Evolutionary conservation across 64 coral and sea anemone genomes (phyloP).

Genomic region (Pachyseris speciosa): DNA sequence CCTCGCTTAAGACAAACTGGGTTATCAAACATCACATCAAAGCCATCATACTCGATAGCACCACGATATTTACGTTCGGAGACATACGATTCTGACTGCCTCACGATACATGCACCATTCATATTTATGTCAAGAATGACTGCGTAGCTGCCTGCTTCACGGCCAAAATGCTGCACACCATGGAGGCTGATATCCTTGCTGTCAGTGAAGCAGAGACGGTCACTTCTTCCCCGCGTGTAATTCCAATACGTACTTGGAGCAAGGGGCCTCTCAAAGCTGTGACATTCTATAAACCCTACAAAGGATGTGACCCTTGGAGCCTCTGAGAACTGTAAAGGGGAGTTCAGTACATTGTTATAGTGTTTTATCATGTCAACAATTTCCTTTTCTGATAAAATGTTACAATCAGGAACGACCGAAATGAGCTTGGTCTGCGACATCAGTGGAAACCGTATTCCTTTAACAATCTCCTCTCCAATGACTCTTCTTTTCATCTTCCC

Average conservation of each 20-base stretch:
- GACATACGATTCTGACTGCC: neutral
- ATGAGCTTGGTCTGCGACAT: neutral
- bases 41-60: no score
- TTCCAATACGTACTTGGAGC: neutral
- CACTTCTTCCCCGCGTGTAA: neutral
- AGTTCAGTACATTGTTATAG: neutral
- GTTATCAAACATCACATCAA: no score
- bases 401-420: no score
- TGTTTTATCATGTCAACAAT: no score
- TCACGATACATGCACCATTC: neutral
- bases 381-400: no score
- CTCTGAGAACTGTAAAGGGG: neutral
- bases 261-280: neutral
- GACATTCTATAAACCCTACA: neutral
- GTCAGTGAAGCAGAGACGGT: neutral
- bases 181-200: neutral
- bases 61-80: no score
- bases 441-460: neutral
- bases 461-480: no score
- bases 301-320: neutral
- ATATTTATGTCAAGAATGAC: neutral
- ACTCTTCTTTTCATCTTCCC: neutral
- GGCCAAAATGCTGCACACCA: neutral
- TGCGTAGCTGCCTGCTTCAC: neutral
- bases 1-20: no score